Conservation (phyloP, 2,113 vertebrate species). For the Hoplias malabaricus region DNA sequence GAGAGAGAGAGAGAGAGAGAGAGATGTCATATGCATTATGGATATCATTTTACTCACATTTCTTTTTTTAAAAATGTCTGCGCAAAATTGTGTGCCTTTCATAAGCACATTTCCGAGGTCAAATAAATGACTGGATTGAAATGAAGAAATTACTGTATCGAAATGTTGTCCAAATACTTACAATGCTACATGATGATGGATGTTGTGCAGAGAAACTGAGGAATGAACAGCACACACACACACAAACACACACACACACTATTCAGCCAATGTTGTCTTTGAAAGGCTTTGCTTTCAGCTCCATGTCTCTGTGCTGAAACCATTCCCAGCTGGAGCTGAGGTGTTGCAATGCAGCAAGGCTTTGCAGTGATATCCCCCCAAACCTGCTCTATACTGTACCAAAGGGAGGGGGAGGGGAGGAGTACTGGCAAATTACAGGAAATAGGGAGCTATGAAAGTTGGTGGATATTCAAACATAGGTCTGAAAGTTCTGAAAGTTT, state of each 20-base stretch:
- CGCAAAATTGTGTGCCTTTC: background rate
- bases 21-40: background rate
- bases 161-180: background rate
- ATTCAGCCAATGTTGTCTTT: background rate
- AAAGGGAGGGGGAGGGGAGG: background rate
- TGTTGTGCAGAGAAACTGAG: background rate
- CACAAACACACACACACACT: background rate
- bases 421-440: background rate
- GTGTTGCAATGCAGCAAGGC: background rate
- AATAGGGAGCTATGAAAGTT: background rate
- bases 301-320: background rate
- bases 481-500: background rate
- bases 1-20: constrained; percentile 12
- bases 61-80: background rate
- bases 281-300: background rate
- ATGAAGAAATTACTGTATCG: background rate
- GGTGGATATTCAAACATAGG: background rate
- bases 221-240: background rate
- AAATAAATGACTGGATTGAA: background rate
- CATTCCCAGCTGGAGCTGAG: background rate
- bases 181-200: background rate
- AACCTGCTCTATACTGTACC: background rate
- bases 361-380: background rate
- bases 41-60: background rate
- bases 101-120: background rate